phyloP scores from a whole-genome alignment of 2,888 invertebrate species.

The Synanthedon andrenaeformis region DNA sequence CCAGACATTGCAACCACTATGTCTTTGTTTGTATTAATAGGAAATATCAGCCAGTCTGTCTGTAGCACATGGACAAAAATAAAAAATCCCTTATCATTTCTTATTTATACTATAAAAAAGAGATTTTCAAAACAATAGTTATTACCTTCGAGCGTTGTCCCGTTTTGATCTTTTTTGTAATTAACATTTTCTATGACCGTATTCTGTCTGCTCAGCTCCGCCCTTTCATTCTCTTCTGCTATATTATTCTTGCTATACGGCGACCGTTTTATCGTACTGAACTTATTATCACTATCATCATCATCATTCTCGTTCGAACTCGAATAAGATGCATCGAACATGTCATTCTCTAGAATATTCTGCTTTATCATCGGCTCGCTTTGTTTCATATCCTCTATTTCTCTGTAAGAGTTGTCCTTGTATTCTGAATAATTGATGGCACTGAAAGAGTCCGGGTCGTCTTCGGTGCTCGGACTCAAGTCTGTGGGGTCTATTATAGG shows the following conservation, averaged over 20 bases:
- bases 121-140: not conserved
- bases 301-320: conserved; percentile 70
- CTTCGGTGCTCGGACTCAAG: conserved; percentile 54
- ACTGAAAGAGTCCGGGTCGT: conserved; percentile 45
- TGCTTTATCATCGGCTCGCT: conserved; percentile 65
- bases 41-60: too few relatives aligned
- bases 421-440: conserved; percentile 42
- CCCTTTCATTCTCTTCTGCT: conserved; percentile 31
- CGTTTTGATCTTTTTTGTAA: conserved; percentile 57
- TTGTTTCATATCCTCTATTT: conserved; percentile 37
- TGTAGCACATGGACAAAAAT: too few relatives aligned
- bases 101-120: too few relatives aligned
- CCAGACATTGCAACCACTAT: too few relatives aligned
- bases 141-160: conserved; percentile 52
- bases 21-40: too few relatives aligned
- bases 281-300: conserved; percentile 77
- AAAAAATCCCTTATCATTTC: too few relatives aligned
- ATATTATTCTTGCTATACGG: conserved; percentile 71
- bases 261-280: conserved; percentile 78
- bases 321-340: conserved; percentile 62
- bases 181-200: conserved; percentile 65
- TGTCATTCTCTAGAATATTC: conserved; percentile 64
- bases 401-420: conserved; percentile 31
- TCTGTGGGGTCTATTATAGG: conserved; percentile 59
- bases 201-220: conserved; percentile 54